Evolutionary conservation across 2,888 invertebrate species (phyloP).

Genomic region (Helobdella robusta): DNA sequence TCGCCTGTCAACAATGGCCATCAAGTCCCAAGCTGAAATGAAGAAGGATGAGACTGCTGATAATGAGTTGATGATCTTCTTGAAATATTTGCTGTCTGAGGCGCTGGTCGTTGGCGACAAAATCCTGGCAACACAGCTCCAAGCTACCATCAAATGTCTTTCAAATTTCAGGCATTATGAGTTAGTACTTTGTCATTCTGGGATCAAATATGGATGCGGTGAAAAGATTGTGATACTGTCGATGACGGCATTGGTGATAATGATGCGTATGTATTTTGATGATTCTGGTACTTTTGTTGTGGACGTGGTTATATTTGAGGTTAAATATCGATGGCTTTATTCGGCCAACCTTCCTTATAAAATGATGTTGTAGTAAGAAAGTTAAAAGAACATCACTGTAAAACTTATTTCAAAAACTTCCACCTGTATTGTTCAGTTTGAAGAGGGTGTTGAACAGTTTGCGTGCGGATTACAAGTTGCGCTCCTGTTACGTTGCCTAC

Average conservation of each 20-base stretch:
- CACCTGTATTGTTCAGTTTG: slow-evolving; percentile 54
- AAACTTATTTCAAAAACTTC: neutral
- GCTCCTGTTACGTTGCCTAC: slow-evolving; percentile 73
- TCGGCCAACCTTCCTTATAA: too few relatives aligned
- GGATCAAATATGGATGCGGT: too few relatives aligned
- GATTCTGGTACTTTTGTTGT: neutral
- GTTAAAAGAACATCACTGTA: neutral
- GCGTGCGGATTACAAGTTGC: slow-evolving; percentile 64
- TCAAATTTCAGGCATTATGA: slow-evolving; percentile 61
- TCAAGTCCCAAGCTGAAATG: neutral
- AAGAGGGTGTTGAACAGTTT: slow-evolving; percentile 65
- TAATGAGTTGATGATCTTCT: slow-evolving; percentile 44
- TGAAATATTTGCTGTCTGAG: slow-evolving; percentile 62
- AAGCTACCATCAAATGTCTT: slow-evolving; percentile 72
- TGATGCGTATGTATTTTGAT: neutral
- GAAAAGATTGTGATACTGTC: neutral
- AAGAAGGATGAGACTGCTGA: slow-evolving; percentile 35
- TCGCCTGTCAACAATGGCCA: neutral
- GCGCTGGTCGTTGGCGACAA: slow-evolving; percentile 70
- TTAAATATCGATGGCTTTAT: too few relatives aligned
- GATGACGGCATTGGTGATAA: neutral
- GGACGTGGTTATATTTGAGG: neutral
- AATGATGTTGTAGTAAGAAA: neutral
- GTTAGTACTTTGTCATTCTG: slow-evolving; percentile 39
- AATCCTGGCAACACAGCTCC: slow-evolving; percentile 66